phyloP scores from a whole-genome alignment of 2,113 vertebrate species.

The Platysteira castanea region DNA sequence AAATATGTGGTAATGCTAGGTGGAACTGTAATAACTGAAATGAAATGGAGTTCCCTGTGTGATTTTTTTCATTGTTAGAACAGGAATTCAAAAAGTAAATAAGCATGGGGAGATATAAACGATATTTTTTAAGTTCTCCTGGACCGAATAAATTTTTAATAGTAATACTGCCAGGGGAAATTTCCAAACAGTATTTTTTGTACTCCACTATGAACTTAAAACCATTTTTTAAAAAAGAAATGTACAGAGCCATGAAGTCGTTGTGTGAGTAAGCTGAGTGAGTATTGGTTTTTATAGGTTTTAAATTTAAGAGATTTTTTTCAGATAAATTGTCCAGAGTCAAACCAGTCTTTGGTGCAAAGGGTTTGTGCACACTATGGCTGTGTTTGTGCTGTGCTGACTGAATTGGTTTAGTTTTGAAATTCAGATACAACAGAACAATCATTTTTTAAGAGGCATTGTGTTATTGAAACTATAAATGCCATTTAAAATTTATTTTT shows the following conservation, averaged over 20 bases:
- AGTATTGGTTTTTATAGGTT: not conserved
- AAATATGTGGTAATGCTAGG: not conserved
- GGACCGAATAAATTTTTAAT: not conserved
- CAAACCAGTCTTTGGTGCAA: not conserved
- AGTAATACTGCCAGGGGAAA: not conserved
- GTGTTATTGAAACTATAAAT: not conserved
- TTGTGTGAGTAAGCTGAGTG: not conserved
- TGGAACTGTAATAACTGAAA: not conserved
- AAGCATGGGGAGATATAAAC: not conserved
- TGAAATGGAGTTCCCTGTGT: not conserved
- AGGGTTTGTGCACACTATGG: not conserved
- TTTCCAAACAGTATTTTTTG: not conserved
- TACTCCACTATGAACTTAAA: not conserved
- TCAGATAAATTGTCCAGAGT: not conserved
- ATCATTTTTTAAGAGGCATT: not conserved
- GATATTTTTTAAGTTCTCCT: not conserved
- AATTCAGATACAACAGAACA: not conserved
- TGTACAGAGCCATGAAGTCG: not conserved
- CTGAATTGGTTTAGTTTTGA: not conserved
- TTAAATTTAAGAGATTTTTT: not conserved
- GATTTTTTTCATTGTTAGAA: not conserved
- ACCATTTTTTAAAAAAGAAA: not conserved
- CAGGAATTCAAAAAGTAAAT: constrained; percentile 7
- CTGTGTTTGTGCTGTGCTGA: not conserved
- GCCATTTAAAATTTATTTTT: not conserved